phyloP scores from a whole-genome alignment of 2,888 invertebrate genomes.

The Heliconius sara region DNA sequence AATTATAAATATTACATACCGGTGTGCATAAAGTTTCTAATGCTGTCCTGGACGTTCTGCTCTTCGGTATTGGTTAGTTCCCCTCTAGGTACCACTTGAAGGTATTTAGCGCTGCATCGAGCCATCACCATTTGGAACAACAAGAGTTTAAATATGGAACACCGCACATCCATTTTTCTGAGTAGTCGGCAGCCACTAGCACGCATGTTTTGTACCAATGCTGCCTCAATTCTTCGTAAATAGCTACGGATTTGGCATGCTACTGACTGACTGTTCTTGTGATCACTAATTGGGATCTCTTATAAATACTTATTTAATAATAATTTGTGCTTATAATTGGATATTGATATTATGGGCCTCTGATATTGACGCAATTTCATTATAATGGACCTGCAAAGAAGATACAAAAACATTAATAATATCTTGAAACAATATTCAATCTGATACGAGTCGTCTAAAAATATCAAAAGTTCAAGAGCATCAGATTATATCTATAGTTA shows the following conservation, averaged over 20 bases:
- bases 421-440: slow-evolving; percentile 6
- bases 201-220: slow-evolving; percentile 64
- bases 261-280: slow-evolving; percentile 48
- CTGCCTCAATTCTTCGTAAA: slow-evolving; percentile 47
- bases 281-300: slow-evolving; percentile 23
- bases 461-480: slow-evolving; percentile 25
- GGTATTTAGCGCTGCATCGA: slow-evolving; percentile 74
- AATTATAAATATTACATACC: slow-evolving; percentile 63
- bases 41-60: slow-evolving; percentile 69
- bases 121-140: slow-evolving; percentile 75
- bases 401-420: slow-evolving; percentile 46
- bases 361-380: slow-evolving; percentile 71
- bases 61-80: slow-evolving; percentile 53
- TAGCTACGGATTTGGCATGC: slow-evolving; percentile 53
- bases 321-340: slow-evolving; percentile 77
- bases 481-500: slow-evolving; percentile 23
- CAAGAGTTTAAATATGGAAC: slow-evolving; percentile 74
- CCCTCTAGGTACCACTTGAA: slow-evolving; percentile 61
- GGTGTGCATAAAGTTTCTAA: slow-evolving; percentile 73
- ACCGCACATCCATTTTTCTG: slow-evolving; percentile 75
- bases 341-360: slow-evolving; percentile 68
- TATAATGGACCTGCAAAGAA: slow-evolving; percentile 75
- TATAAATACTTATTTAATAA: slow-evolving; percentile 50
- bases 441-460: slow-evolving; percentile 31
- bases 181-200: slow-evolving; percentile 66